Evolutionary conservation across 2,797 vertebrate genomes (phyloP), one percentile per base, ranked within the genome.

Genomic region (Gymnopithys bicolor): DNA sequence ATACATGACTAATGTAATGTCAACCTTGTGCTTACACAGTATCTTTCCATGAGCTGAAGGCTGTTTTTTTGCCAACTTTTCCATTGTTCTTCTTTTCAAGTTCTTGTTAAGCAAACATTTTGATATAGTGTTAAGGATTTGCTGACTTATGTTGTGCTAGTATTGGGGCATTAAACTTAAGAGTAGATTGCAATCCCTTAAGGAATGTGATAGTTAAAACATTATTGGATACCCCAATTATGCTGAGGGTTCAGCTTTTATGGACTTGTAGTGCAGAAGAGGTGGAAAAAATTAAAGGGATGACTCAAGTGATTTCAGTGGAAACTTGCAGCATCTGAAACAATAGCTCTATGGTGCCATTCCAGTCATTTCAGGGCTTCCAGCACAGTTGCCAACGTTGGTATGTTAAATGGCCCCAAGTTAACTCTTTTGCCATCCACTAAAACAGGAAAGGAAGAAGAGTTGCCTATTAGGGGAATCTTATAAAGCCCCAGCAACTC

Each of bases 361-460:
- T 80, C 51, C 52, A 46, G 71, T 45, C n/a, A 19, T 46, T 74
- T 66, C 62, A 67, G 58, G 59, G 23, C 70, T 95, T 84, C 51
- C 87, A 86, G 70, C 48, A 19, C 19, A 16, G 39, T 81, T 89
- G 64, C 60, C 48, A 70, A 0, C 41, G 8, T 13, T 63, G 35
- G 24, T 63, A 17, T 73, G 91, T 81, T 52, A 82, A 33, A 56
- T 35, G 41, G 48, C 45, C 55, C 48, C 37, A 64, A 16, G 52
- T 90, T 95, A 92, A 92, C 52, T 79, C 56, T 56, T 84, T 76
- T 89, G 25, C 55, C 27, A n/a, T 85, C 88, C 49, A 83, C 77
- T 81, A 66, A 52, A 94, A 62, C 2, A n/a, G 58, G 55, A 58
- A 87, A 85, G 51, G 49, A 91, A 71, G 52, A 60, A 48, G 56